A percentile compares a stretch with the other conserved stretches of the same genome.
phyloP scores from a whole-genome alignment of 2,797 vertebrate species.

The Melanotaenia pygmaea region DNA sequence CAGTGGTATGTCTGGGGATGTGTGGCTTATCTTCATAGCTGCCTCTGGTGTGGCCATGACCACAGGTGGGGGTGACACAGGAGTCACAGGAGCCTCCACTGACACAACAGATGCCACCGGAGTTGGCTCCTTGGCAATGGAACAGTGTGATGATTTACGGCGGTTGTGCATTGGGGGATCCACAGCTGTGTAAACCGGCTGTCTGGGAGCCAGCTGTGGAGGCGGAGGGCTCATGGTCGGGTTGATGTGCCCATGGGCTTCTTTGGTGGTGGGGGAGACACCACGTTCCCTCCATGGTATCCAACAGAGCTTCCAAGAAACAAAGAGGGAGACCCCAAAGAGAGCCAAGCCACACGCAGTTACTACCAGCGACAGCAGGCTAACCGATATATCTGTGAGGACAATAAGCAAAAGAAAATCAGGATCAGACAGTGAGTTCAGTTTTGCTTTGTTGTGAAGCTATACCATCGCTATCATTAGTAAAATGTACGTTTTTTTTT shows the following conservation, averaged over 20 bases:
- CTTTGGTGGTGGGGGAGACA: slow-evolving; percentile 88
- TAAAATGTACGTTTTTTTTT: not conserved
- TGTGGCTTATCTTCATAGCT: slow-evolving; percentile 98
- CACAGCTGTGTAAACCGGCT: slow-evolving; percentile 89
- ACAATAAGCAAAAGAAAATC: slow-evolving; percentile 20
- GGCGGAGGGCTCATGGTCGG: slow-evolving; percentile 72
- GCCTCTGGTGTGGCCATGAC: slow-evolving; percentile 85
- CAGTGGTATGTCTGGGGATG: slow-evolving; percentile 94
- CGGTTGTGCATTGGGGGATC: slow-evolving; percentile 87
- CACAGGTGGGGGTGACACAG: slow-evolving; percentile 82
- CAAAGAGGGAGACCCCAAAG: slow-evolving; percentile 96
- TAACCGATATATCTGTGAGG: slow-evolving; percentile 93
- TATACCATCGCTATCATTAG: not conserved
- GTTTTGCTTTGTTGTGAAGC: not conserved
- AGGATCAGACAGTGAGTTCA: slow-evolving; percentile 12
- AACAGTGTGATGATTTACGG: slow-evolving; percentile 84
- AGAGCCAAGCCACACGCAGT: slow-evolving; percentile 96
- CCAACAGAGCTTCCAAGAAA: slow-evolving; percentile 99
- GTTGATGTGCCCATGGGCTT: slow-evolving; percentile 81
- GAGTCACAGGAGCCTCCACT: slow-evolving; percentile 83
- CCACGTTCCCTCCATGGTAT: slow-evolving; percentile 97
- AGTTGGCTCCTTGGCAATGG: slow-evolving; percentile 85
- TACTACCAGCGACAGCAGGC: slow-evolving; percentile 94
- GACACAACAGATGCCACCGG: slow-evolving; percentile 89
- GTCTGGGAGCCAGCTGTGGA: slow-evolving; percentile 78